These are phyloP conservation scores for Melangyna quadrimaculata DNA, from an alignment of 2,888 invertebrate genomes.

Conservation along the genomic window DNA sequence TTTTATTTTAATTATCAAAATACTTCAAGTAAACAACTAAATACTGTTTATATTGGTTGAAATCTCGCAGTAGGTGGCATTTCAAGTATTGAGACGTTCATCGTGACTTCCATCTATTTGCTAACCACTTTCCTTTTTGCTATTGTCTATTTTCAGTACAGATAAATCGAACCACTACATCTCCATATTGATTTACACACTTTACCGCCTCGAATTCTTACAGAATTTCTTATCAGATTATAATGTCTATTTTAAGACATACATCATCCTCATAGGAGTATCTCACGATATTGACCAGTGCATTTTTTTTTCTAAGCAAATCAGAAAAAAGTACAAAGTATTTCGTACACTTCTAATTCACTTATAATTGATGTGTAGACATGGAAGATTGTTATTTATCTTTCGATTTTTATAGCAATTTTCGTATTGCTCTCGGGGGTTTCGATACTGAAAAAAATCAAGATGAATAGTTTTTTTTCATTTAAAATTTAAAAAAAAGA, in stretches of 20 bases:
- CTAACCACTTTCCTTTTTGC: constrained; percentile 1
- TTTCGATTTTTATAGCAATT: constrained; percentile 19
- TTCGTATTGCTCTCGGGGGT: not conserved
- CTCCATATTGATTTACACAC: constrained; percentile 10
- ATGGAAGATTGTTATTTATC: constrained; percentile 23
- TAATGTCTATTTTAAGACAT: constrained; percentile 53
- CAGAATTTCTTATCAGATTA: constrained; percentile 47
- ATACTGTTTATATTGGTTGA: not conserved
- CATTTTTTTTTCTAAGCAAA: not conserved
- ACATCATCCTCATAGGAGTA: constrained; percentile 30
- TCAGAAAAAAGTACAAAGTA: not conserved
- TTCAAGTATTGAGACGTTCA: not conserved
- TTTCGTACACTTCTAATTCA: not conserved
- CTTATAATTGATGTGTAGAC: not conserved
- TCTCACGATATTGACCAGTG: constrained; percentile 14
- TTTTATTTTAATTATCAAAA: not conserved
- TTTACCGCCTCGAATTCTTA: constrained; percentile 20
- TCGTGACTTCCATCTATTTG: not conserved
- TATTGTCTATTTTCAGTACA: not conserved
- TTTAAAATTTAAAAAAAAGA: not conserved
- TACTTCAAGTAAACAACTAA: not conserved
- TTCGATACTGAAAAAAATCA: not conserved
- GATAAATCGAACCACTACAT: constrained; percentile 22
- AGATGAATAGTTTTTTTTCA: not conserved
- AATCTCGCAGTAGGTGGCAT: not conserved